Evolutionary conservation across 2,113 vertebrate genomes (phyloP), one percentile per base, ranked within the genome.

Genomic region (Cygnus atratus): DNA sequence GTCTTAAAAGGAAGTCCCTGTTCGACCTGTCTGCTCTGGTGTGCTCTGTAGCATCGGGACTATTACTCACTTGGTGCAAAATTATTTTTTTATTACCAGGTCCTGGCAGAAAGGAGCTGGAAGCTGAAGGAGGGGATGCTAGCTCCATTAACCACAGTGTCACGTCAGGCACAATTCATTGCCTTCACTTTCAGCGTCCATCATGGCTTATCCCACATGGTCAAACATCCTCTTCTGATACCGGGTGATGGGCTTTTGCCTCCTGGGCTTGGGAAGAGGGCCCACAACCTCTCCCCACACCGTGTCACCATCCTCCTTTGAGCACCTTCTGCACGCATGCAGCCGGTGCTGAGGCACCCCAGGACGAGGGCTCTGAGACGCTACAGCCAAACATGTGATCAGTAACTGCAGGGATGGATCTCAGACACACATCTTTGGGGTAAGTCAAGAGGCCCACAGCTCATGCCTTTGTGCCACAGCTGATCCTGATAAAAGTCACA

Each of bases 151-250:
- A n/a, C 7, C 9, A 26, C 31, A 54, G 16, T 35, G 31, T 83
- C 72, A 48, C 58, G 24, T 41, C 21, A 59, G 28, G 2, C 19
- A 72, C 41, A 3, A 28, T 37, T 65, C 0, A 0, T 16, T 66
- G 44, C n/a, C 59, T 67, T 81, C n/a, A 26, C 35, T 70, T 63
- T 65, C 76, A 39, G 10, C 29, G 17, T 24, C 39, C 3, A 0
- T 11, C 5, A 0, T 35, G 54, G 48, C 33, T 87, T 57, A 39
- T 68, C 9, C 39, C 37, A 82, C 25, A 26, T 2, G 10, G 26
- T 35, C 59, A 16, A 20, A 17, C 15, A 35, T 52, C 55, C 25
- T 39, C 86, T 46, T 46, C 63, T 57, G 43, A 63, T 63, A 44
- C 13, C 17, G 43, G 28, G 17, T 17, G 22, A 17, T 6, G 13